Evolutionary conservation across 2,113 vertebrate genomes (phyloP).

Genomic region (Rhegmatorhina hoffmannsi): DNA sequence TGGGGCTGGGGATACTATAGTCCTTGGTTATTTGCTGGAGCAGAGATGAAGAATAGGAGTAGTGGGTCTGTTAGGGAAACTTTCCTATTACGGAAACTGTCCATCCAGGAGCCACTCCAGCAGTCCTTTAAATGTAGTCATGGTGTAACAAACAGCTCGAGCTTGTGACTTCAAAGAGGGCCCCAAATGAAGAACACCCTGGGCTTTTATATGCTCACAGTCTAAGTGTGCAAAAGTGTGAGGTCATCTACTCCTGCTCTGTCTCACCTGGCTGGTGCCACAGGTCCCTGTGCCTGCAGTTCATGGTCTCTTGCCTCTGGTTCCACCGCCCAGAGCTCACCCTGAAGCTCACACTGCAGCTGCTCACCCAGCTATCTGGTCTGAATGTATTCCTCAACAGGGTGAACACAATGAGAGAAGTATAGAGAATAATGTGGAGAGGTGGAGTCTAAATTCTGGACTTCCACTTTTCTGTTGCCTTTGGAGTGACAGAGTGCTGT

Average conservation of each 20-base stretch:
- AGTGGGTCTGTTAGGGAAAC: background rate
- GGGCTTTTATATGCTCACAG: background rate
- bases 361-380: background rate
- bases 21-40: background rate
- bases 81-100: background rate
- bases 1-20: background rate
- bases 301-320: background rate
- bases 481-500: background rate
- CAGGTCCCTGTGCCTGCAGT: background rate
- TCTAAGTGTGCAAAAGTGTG: background rate
- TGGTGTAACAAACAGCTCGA: background rate
- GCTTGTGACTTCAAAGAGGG: background rate
- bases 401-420: background rate
- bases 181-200: fast-evolving
- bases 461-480: background rate
- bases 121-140: background rate
- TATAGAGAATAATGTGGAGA: background rate
- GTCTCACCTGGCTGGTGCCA: background rate
- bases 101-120: background rate
- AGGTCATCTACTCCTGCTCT: background rate
- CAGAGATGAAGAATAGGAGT: background rate
- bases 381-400: background rate
- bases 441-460: background rate
- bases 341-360: background rate
- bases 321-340: background rate